Evolutionary conservation across 2,797 vertebrate species (phyloP).

Genomic region (Pempheris klunzingeri): DNA sequence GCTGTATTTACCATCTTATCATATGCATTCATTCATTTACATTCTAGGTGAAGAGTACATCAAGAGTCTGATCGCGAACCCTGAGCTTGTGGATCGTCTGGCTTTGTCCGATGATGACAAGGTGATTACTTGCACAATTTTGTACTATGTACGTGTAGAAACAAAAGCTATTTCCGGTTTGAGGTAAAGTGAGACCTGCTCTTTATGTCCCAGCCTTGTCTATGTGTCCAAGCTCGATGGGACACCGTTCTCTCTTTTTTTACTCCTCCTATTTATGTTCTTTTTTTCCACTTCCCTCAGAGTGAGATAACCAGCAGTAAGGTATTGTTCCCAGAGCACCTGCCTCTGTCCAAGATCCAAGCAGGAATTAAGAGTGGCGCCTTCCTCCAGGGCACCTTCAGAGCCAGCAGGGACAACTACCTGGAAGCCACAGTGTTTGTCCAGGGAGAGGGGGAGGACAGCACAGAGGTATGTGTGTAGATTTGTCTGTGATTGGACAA

Average conservation of each 20-base stretch:
- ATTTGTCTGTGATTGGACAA: background rate
- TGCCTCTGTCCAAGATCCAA: slow-evolving; percentile 94
- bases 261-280: background rate
- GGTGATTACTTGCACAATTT: slow-evolving; percentile 75
- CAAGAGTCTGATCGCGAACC: slow-evolving; percentile 92
- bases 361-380: slow-evolving; percentile 93
- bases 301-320: slow-evolving; percentile 91
- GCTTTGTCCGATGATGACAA: slow-evolving; percentile 91
- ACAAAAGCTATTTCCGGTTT: background rate
- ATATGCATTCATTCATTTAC: slow-evolving; percentile 8
- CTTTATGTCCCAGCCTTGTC: background rate
- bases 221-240: background rate
- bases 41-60: slow-evolving; percentile 94
- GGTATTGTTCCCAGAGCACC: slow-evolving; percentile 94
- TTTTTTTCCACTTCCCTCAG: slow-evolving; percentile 77
- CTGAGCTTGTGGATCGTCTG: slow-evolving; percentile 95
- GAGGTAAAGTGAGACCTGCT: background rate
- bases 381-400: slow-evolving; percentile 94
- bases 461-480: slow-evolving; percentile 87
- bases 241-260: background rate
- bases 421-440: slow-evolving; percentile 96
- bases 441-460: slow-evolving; percentile 90
- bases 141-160: background rate
- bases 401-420: slow-evolving; percentile 96
- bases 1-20: background rate